A percentile compares a stretch with the other conserved stretches of the same genome.
Conservation (phyloP, 2,888 invertebrate species). For the Eretmocerus hayati region DNA sequence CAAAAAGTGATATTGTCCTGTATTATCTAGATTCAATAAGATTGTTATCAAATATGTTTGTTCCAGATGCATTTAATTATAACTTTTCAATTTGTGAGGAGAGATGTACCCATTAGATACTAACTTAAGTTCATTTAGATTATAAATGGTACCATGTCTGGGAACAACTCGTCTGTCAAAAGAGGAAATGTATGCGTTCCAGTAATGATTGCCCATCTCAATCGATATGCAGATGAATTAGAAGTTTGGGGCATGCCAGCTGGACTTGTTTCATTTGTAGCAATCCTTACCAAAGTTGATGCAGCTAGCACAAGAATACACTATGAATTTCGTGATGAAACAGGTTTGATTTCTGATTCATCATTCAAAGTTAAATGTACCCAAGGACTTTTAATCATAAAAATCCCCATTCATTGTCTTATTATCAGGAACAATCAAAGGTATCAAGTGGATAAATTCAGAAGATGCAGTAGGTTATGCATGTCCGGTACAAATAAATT, state of each 20-base stretch:
- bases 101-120: no score
- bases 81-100: no score
- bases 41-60: constrained; percentile 20
- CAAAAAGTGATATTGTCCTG: constrained; percentile 27
- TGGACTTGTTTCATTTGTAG: constrained; percentile 44
- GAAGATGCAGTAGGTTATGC: constrained; percentile 42
- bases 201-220: constrained; percentile 33
- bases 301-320: constrained; percentile 58
- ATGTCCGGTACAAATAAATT: constrained; percentile 42
- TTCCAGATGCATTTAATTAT: no score
- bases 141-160: neutral
- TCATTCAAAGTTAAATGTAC: no score
- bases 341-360: constrained; percentile 42
- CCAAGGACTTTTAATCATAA: no score
- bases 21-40: constrained; percentile 27
- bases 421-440: constrained; percentile 34
- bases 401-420: no score
- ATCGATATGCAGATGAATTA: constrained; percentile 23
- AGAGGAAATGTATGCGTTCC: constrained; percentile 33
- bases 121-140: no score
- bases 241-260: constrained; percentile 28
- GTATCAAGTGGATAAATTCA: constrained; percentile 43
- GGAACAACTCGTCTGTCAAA: constrained; percentile 11
- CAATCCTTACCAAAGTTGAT: constrained; percentile 54
- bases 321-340: constrained; percentile 58